Evolutionary conservation across 2,113 vertebrate genomes (phyloP).

Genomic region (Progne subis): DNA sequence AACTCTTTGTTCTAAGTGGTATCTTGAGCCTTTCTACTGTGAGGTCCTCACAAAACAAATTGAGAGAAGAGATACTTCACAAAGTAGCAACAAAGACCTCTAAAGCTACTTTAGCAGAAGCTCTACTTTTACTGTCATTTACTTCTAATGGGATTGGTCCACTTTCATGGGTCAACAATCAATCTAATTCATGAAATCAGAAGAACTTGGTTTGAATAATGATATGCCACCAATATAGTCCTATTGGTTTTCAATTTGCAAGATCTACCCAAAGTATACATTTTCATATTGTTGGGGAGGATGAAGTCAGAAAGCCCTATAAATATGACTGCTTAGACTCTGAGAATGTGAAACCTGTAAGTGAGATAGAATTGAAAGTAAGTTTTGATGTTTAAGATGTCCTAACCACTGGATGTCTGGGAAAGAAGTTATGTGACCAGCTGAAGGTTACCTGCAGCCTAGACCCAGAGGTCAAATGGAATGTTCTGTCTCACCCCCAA

Average conservation of each 20-base stretch:
- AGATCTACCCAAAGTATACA: not conserved
- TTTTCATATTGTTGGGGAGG: not conserved
- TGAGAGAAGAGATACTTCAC: not conserved
- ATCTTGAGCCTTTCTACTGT: not conserved
- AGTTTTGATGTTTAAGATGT: too few relatives aligned
- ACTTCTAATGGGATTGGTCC: not conserved
- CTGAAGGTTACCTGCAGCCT: too few relatives aligned
- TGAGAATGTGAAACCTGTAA: too few relatives aligned
- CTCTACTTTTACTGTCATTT: not conserved
- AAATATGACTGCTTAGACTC: too few relatives aligned
- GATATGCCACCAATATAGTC: not conserved
- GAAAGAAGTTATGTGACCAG: too few relatives aligned
- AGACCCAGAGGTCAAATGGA: too few relatives aligned
- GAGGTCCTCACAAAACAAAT: not conserved
- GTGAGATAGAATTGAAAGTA: too few relatives aligned
- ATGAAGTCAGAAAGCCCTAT: too few relatives aligned
- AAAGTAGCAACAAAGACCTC: not conserved
- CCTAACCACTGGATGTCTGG: too few relatives aligned
- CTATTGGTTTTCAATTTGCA: not conserved
- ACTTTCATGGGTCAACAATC: not conserved
- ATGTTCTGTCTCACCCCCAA: too few relatives aligned
- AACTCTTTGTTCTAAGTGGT: not conserved
- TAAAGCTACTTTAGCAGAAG: not conserved
- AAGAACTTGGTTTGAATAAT: not conserved
- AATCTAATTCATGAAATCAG: not conserved